These are phyloP conservation scores for Galerucella pusilla DNA, from an alignment of 2,888 invertebrate genomes.

Conservation along the genomic window DNA sequence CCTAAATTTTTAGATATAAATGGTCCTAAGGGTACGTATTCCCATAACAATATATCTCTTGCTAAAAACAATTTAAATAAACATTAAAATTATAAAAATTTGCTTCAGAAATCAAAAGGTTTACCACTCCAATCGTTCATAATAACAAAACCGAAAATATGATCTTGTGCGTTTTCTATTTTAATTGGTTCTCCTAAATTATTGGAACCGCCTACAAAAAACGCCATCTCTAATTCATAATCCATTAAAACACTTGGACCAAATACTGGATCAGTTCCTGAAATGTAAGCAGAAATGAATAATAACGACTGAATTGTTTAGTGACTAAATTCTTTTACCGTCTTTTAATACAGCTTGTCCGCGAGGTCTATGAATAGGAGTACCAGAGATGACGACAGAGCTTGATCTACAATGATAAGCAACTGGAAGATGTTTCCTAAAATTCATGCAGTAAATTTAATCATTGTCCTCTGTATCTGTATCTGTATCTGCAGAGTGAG, in stretches of 20 bases:
- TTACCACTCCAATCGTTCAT: slow-evolving; percentile 99
- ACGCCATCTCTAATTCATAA: slow-evolving; percentile 98
- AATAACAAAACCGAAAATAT: slow-evolving; percentile 97
- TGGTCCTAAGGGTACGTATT: slow-evolving; percentile 97
- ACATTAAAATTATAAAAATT: neutral
- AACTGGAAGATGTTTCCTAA: slow-evolving; percentile 88
- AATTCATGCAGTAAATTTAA: neutral
- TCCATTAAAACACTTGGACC: slow-evolving; percentile 91
- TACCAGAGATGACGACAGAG: slow-evolving; percentile 94
- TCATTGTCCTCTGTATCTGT: too few species aligned
- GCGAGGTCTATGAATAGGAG: slow-evolving; percentile 87
- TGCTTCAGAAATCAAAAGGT: slow-evolving; percentile 37
- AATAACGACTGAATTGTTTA: neutral
- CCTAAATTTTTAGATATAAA: slow-evolving; percentile 97
- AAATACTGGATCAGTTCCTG: slow-evolving; percentile 81
- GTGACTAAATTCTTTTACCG: slow-evolving; percentile 61
- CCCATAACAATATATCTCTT: slow-evolving; percentile 99
- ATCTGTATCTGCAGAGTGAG: too few species aligned
- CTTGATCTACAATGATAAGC: slow-evolving; percentile 98
- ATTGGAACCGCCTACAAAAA: slow-evolving; percentile 93
- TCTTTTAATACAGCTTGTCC: slow-evolving; percentile 93
- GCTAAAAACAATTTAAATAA: slow-evolving; percentile 70
- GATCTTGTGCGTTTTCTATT: slow-evolving; percentile 84
- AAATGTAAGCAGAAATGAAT: neutral
- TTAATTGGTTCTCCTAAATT: slow-evolving; percentile 84